phyloP scores from a whole-genome alignment of 2,888 invertebrate species.

The Drosophila fungiperda region DNA sequence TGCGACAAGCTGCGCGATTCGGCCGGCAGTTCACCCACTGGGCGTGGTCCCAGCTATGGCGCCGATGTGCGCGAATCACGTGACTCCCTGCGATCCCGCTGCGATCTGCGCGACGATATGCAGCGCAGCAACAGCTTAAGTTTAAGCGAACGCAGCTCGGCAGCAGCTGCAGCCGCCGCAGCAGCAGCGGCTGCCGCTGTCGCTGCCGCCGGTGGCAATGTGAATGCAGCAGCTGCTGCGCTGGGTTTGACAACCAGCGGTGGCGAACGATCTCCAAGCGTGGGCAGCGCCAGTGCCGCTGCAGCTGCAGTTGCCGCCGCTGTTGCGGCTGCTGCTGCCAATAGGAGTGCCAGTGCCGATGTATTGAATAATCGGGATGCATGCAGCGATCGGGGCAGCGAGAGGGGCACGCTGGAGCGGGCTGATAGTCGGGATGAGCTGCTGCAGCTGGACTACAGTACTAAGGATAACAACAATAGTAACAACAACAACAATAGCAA shows the following conservation, averaged over 20 bases:
- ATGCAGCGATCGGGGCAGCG: constrained; percentile 76
- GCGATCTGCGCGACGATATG: constrained; percentile 83
- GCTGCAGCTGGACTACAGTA: constrained; percentile 85
- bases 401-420: constrained; percentile 80
- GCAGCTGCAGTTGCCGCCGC: constrained; percentile 80
- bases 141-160: constrained; percentile 81
- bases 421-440: constrained; percentile 85
- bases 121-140: constrained; percentile 84
- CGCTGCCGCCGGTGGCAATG: constrained; percentile 77
- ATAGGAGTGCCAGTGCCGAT: constrained; percentile 80
- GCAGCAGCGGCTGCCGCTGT: constrained; percentile 80
- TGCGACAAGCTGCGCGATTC: constrained; percentile 85
- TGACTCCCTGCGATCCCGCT: constrained; percentile 76
- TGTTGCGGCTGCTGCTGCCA: constrained; percentile 77
- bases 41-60: constrained; percentile 67
- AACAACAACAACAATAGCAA: constrained; percentile 57
- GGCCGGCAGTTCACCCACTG: constrained; percentile 83
- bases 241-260: constrained; percentile 76
- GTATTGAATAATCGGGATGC: constrained; percentile 71
- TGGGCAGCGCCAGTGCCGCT: constrained; percentile 83
- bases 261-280: constrained; percentile 84
- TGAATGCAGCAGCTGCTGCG: constrained; percentile 81
- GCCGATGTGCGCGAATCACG: constrained; percentile 81
- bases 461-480: constrained; percentile 82
- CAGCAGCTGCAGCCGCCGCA: constrained; percentile 82